These are phyloP conservation scores for Hestina assimilis DNA, from an alignment of 1,140 invertebrate species.

Conservation along the genomic window DNA sequence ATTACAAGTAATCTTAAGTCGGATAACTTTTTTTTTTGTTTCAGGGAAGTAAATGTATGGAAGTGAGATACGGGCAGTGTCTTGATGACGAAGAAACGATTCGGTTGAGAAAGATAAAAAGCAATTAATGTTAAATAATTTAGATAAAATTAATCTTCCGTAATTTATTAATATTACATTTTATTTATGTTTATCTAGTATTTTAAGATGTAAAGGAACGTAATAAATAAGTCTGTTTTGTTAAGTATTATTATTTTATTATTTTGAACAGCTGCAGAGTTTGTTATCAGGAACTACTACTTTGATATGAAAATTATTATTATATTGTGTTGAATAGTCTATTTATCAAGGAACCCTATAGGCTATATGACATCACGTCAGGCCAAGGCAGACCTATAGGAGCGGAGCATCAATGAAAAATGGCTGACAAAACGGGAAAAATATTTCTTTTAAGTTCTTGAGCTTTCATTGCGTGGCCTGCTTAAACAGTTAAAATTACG, in stretches of 20 bases:
- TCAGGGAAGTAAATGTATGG: constrained; percentile 77
- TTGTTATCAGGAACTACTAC: too few species aligned
- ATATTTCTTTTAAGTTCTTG: too few species aligned
- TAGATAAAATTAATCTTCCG: neutral
- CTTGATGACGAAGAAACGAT: constrained; percentile 65
- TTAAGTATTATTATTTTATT: neutral
- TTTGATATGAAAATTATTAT: too few species aligned
- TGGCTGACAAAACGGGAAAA: too few species aligned
- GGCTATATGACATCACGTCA: too few species aligned
- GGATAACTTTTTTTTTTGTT: constrained; percentile 32
- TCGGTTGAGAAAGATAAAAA: constrained; percentile 46
- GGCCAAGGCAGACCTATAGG: too few species aligned
- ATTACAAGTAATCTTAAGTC: neutral
- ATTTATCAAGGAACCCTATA: too few species aligned
- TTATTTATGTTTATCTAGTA: neutral
- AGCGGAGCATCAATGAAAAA: too few species aligned
- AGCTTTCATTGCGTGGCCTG: too few species aligned
- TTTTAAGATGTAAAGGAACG: too few species aligned
- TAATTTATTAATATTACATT: constrained; percentile 13
- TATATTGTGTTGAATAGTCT: too few species aligned
- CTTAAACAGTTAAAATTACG: too few species aligned
- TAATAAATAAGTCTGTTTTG: neutral
- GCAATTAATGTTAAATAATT: neutral
- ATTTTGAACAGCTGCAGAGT: neutral
- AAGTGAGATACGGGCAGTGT: constrained; percentile 72